Evolutionary conservation across 2,888 invertebrate genomes (phyloP).

Genomic region (Gisinianus flammeolus): DNA sequence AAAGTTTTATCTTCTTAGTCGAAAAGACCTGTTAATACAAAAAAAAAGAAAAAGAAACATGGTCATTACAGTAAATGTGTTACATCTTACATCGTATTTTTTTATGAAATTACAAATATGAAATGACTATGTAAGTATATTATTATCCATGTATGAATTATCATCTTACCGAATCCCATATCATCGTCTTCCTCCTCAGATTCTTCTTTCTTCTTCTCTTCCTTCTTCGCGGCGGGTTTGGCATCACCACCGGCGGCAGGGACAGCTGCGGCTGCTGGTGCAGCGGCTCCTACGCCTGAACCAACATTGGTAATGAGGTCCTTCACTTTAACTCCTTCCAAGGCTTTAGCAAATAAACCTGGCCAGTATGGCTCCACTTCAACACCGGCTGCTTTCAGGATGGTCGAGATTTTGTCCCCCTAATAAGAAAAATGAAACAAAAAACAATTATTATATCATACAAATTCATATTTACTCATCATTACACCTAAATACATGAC

Average conservation of each 20-base stretch:
- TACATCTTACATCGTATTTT: too few species aligned
- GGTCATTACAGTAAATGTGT: too few species aligned
- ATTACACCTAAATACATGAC: too few species aligned
- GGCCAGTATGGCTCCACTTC: slow-evolving; percentile 99
- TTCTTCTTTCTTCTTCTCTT: slow-evolving; percentile 74
- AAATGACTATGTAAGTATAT: too few species aligned
- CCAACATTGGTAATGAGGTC: slow-evolving; percentile 93
- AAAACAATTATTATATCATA: neutral
- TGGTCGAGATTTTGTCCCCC: slow-evolving; percentile 97
- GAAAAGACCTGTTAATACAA: slow-evolving; percentile 74
- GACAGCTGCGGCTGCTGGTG: slow-evolving; percentile 65
- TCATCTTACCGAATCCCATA: slow-evolving; percentile 84
- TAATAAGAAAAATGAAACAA: slow-evolving; percentile 62
- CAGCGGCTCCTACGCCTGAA: slow-evolving; percentile 85
- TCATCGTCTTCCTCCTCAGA: slow-evolving; percentile 84
- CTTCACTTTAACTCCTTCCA: slow-evolving; percentile 92
- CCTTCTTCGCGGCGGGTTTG: slow-evolving; percentile 69
- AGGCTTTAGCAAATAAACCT: slow-evolving; percentile 94
- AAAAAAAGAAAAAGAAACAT: slow-evolving; percentile 63
- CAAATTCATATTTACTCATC: too few species aligned
- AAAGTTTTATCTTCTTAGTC: slow-evolving; percentile 70
- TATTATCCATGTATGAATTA: too few species aligned
- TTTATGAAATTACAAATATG: too few species aligned
- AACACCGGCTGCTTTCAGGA: slow-evolving; percentile 95
- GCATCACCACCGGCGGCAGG: slow-evolving; percentile 65